Conservation (phyloP, 2,797 vertebrate species). For the Syndactyla subalaris region DNA sequence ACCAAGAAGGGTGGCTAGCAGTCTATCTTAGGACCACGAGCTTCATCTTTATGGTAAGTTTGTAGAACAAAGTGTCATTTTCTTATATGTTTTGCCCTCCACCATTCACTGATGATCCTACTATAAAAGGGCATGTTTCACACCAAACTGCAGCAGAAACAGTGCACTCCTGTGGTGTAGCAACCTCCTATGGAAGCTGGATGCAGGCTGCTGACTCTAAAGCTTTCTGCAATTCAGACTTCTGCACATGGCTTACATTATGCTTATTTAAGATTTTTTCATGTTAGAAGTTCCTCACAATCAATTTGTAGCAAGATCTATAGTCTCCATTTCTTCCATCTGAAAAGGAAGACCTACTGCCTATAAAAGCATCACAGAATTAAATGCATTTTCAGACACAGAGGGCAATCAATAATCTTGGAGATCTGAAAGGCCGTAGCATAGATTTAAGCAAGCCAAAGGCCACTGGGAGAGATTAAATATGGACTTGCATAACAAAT, state of each 20-base stretch:
- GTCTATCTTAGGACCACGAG: not conserved
- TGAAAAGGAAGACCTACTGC: not conserved
- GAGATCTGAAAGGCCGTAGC: not conserved
- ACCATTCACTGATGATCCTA: not conserved
- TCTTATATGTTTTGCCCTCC: not conserved
- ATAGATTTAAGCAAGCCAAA: conserved; percentile 8
- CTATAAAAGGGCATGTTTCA: not conserved
- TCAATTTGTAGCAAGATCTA: not conserved
- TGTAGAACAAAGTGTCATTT: not conserved
- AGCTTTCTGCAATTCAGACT: not conserved
- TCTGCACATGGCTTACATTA: not conserved
- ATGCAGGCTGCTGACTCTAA: not conserved
- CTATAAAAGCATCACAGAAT: not conserved
- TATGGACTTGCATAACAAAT: not conserved
- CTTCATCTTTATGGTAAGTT: not conserved
- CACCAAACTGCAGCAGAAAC: not conserved
- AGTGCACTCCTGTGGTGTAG: accelerated
- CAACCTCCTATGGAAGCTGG: not conserved
- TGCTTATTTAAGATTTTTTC: not conserved
- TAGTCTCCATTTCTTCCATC: not conserved
- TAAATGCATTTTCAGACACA: not conserved
- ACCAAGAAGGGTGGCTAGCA: not conserved
- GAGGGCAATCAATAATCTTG: not conserved
- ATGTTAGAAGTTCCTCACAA: not conserved
- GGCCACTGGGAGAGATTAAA: not conserved